These are phyloP conservation scores for Plecturocebus donacophilus DNA, from an alignment of 2,113 vertebrate genomes.

Conservation along the genomic window DNA sequence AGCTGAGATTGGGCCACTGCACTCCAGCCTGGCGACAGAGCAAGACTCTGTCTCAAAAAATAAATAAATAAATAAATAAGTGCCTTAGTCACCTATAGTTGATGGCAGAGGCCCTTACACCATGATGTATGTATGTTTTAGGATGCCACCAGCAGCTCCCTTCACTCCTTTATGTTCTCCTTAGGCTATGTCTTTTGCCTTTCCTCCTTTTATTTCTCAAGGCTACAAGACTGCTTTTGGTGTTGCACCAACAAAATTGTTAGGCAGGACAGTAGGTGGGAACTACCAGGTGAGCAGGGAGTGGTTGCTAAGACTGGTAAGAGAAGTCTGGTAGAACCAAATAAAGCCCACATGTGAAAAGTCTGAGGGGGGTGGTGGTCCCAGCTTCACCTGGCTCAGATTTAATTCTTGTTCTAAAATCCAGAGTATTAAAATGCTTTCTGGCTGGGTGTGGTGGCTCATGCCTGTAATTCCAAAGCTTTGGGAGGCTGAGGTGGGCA, in stretches of 20 bases:
- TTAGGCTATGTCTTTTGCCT: not conserved
- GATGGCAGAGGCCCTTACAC: not conserved
- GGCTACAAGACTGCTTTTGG: not conserved
- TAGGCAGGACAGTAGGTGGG: not conserved
- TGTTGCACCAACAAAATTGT: not conserved
- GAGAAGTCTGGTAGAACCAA: not conserved
- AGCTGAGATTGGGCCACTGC: too few relatives aligned
- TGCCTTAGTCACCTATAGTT: not conserved
- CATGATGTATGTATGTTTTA: not conserved
- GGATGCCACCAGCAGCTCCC: not conserved
- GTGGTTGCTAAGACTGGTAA: not conserved
- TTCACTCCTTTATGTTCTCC: not conserved
- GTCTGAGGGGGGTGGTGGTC: not conserved
- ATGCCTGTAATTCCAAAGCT: too few relatives aligned
- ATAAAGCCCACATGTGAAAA: not conserved
- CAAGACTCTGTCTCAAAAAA: too few relatives aligned
- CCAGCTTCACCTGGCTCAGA: not conserved
- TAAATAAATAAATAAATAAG: too few relatives aligned
- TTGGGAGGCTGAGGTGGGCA: too few relatives aligned
- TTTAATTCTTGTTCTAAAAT: not conserved
- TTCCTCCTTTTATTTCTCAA: not conserved
- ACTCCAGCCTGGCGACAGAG: too few relatives aligned
- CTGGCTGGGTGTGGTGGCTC: too few relatives aligned
- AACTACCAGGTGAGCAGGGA: not conserved
- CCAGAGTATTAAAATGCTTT: not conserved